Conservation (phyloP, 2,113 vertebrate species). For the Silurus glanis region DNA sequence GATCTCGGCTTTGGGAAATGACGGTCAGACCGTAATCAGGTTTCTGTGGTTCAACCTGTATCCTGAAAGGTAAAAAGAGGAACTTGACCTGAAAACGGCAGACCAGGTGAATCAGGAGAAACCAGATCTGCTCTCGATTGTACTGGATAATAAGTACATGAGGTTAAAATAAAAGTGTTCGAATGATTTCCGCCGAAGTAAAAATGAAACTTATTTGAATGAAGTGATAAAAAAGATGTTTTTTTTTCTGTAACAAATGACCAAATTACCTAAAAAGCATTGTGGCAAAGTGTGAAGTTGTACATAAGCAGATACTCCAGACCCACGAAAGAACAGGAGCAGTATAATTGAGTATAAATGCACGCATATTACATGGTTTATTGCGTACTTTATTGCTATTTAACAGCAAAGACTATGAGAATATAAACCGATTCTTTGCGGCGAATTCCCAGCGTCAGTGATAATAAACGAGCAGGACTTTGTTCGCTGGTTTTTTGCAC, state of each 20-base stretch:
- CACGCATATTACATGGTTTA: neutral
- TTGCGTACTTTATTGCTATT: neutral
- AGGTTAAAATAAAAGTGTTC: neutral
- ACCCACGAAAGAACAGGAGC: neutral
- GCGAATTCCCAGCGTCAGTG: conserved; percentile 15
- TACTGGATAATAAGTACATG: neutral
- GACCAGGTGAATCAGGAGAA: neutral
- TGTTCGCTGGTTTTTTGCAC: conserved; percentile 52
- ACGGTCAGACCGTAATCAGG: neutral
- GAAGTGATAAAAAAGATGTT: too few species aligned
- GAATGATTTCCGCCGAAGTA: neutral
- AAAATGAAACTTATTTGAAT: neutral
- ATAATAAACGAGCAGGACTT: conserved; percentile 72
- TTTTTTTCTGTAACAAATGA: neutral
- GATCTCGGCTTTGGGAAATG: neutral
- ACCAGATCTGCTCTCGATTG: neutral
- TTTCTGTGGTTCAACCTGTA: neutral
- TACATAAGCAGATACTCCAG: neutral
- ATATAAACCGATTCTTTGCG: neutral
- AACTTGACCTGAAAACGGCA: neutral
- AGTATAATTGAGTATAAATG: neutral
- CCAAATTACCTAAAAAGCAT: neutral
- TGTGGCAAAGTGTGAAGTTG: neutral
- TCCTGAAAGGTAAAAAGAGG: neutral
- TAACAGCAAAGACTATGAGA: neutral